Evolutionary conservation across 2,797 vertebrate species (phyloP).

Genomic region (Artibeus lituratus): DNA sequence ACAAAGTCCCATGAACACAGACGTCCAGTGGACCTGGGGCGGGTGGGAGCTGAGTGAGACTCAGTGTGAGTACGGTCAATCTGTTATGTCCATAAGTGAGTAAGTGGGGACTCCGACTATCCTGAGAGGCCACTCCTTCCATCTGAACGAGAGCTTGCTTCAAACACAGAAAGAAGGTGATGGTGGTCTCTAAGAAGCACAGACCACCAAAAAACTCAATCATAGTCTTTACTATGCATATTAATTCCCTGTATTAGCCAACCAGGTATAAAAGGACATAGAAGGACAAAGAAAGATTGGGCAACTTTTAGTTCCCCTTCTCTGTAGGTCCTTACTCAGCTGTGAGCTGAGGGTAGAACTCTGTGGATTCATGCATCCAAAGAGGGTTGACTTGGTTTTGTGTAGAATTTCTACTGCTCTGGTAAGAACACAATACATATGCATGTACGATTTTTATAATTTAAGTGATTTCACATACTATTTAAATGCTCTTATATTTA

Average conservation of each 20-base stretch:
- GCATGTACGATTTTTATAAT: background rate
- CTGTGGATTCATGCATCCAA: background rate
- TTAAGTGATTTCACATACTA: background rate
- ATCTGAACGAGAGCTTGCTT: background rate
- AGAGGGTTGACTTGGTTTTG: background rate
- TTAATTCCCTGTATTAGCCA: background rate
- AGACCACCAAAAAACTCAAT: background rate
- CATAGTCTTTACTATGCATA: background rate
- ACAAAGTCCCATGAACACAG: background rate
- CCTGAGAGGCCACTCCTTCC: background rate
- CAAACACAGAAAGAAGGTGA: background rate
- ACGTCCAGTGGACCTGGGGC: accelerated
- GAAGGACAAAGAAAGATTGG: background rate
- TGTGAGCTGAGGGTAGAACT: background rate
- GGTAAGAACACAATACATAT: background rate
- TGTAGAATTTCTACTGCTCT: background rate
- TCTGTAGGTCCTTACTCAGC: background rate
- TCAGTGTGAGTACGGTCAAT: background rate
- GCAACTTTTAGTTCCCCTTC: background rate
- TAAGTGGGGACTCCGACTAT: accelerated
- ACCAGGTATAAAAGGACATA: background rate
- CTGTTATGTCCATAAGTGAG: background rate
- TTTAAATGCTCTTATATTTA: background rate
- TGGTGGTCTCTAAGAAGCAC: background rate
- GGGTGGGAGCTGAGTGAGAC: accelerated